Percentiles rank a stretch among this genome's conserved stretches.
These are phyloP conservation scores for Allobates femoralis DNA, from an alignment of 2,797 vertebrate genomes.

Conservation along the genomic window DNA sequence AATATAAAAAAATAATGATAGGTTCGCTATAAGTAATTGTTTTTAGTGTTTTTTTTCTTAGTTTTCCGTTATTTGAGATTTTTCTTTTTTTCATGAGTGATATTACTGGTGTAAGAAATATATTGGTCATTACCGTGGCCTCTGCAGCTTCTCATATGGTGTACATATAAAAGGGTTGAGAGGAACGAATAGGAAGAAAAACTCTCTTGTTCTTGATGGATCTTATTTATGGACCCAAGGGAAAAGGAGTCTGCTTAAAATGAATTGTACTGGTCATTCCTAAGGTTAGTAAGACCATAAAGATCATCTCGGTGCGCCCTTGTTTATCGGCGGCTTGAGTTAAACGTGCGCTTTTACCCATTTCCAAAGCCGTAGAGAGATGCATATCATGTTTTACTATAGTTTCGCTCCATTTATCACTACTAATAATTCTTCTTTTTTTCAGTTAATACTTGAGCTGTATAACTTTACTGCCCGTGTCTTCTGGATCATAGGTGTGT, in stretches of 20 bases:
- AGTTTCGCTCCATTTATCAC: slow-evolving; percentile 41
- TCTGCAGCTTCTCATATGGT: neutral
- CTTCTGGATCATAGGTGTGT: slow-evolving; percentile 21
- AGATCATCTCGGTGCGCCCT: neutral
- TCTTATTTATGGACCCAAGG: slow-evolving; percentile 5
- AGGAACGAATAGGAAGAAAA: slow-evolving; percentile 1
- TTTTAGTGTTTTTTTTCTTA: neutral
- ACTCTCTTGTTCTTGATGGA: neutral
- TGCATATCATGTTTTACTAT: slow-evolving; percentile 37
- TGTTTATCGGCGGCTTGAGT: slow-evolving; percentile 33
- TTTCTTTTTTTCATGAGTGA: neutral
- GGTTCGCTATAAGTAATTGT: neutral
- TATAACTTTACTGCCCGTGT: slow-evolving; percentile 21
- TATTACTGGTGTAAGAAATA: neutral
- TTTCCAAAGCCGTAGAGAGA: slow-evolving; percentile 28
- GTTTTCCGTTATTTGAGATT: neutral
- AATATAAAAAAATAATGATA: no score
- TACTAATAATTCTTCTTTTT: slow-evolving; percentile 24
- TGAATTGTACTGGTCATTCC: slow-evolving; percentile 27
- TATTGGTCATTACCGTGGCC: neutral
- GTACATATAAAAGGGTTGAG: neutral
- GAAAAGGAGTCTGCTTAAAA: neutral
- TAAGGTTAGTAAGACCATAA: slow-evolving; percentile 15
- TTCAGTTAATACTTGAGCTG: slow-evolving; percentile 21
- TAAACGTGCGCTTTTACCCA: neutral